Percentiles rank a stretch among this genome's conserved stretches.
These are phyloP conservation scores for Orthonyx spaldingii DNA, from an alignment of 2,113 vertebrate genomes.

Conservation along the genomic window DNA sequence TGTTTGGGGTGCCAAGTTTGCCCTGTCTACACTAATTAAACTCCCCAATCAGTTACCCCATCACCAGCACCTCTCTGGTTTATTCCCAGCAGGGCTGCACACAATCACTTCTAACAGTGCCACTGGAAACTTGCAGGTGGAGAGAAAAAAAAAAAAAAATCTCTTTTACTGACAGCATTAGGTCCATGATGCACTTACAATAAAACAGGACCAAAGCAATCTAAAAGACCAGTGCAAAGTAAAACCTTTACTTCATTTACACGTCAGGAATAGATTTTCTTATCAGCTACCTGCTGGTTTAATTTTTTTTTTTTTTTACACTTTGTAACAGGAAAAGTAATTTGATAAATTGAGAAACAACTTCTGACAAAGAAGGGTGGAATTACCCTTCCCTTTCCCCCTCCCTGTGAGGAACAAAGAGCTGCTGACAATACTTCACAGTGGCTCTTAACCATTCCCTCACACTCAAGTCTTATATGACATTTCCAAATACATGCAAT, in stretches of 20 bases:
- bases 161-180: not conserved
- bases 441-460: not conserved
- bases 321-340: not conserved
- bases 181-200: not conserved
- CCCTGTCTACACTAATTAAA: too few relatives aligned
- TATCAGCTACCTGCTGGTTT: not conserved
- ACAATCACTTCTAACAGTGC: not conserved
- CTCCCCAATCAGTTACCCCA: not conserved
- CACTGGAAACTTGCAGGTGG: not conserved
- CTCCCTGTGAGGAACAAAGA: not conserved
- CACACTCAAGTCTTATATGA: not conserved
- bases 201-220: not conserved
- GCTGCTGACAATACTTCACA: not conserved
- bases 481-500: not conserved
- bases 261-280: not conserved
- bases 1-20: not conserved
- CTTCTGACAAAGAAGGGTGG: not conserved
- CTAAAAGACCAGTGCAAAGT: not conserved
- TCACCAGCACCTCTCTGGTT: not conserved
- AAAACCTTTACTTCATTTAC: not conserved
- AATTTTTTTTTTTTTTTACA: not conserved
- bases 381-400: not conserved
- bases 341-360: not conserved
- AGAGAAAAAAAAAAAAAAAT: not conserved
- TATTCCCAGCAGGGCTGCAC: not conserved